phyloP scores from a whole-genome alignment of 2,888 invertebrate genomes.

The Adelphocoris suturalis region DNA sequence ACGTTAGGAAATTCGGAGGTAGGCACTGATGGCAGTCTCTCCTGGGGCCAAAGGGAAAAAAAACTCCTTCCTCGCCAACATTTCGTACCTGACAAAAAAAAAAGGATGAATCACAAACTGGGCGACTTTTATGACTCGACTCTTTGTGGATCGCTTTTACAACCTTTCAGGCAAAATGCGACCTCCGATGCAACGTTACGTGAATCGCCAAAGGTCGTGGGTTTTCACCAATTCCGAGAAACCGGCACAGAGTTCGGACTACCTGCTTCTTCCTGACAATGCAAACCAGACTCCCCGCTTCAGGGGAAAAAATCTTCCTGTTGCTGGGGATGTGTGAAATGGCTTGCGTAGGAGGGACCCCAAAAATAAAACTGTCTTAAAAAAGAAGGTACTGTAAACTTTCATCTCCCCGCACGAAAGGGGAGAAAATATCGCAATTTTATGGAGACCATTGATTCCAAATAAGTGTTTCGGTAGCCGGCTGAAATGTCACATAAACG shows the following conservation, averaged over 20 bases:
- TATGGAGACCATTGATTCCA: not conserved
- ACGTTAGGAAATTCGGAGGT: no score
- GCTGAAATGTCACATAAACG: no score
- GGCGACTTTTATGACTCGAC: slow-evolving; percentile 11
- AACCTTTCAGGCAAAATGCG: slow-evolving; percentile 11
- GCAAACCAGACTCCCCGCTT: not conserved
- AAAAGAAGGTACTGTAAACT: not conserved
- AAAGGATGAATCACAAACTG: slow-evolving; percentile 10
- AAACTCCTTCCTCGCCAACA: slow-evolving; percentile 3
- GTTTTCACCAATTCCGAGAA: slow-evolving; percentile 10
- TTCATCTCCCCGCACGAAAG: not conserved
- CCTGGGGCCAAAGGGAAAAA: not conserved
- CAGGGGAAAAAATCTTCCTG: not conserved
- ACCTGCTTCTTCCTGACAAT: not conserved
- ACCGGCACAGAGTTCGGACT: not conserved
- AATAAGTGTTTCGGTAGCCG: no score
- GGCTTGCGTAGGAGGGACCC: not conserved
- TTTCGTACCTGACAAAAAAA: not conserved
- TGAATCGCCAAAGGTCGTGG: slow-evolving; percentile 29
- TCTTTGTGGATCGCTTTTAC: slow-evolving; percentile 11
- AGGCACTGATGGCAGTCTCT: no score
- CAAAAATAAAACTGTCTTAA: not conserved
- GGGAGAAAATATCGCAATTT: not conserved
- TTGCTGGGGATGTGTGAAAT: not conserved
- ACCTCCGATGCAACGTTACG: slow-evolving; percentile 13